phyloP scores from a whole-genome alignment of 2,113 vertebrate genomes.

The Mionectes macconnelli region DNA sequence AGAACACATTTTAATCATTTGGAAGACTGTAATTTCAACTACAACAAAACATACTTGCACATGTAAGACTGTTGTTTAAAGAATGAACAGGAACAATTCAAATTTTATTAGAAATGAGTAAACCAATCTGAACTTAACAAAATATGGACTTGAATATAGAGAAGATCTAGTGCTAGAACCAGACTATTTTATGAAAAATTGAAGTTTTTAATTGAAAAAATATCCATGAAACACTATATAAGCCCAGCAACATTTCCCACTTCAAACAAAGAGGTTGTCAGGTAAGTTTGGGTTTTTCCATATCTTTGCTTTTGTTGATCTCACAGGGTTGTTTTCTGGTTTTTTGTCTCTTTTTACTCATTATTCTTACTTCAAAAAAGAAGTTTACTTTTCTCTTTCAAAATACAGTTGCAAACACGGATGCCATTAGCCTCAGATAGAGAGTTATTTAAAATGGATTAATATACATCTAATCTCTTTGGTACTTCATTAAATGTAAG shows the following conservation, averaged over 20 bases:
- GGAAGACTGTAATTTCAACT: neutral
- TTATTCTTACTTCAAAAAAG: neutral
- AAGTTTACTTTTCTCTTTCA: neutral
- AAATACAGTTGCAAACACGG: neutral
- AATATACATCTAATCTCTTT: neutral
- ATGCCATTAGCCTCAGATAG: neutral
- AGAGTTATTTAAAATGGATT: neutral
- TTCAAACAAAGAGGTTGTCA: neutral
- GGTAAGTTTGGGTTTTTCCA: neutral
- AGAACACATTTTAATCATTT: neutral
- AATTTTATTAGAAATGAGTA: neutral
- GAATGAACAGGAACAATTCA: neutral
- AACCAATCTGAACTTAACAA: neutral
- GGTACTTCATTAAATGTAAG: neutral
- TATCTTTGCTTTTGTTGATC: neutral
- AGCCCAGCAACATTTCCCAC: neutral
- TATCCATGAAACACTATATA: neutral
- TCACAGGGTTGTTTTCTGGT: rapidly evolving
- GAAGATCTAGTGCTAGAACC: neutral
- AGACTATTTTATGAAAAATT: neutral
- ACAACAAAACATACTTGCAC: neutral
- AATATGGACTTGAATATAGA: neutral
- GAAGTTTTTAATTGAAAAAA: neutral
- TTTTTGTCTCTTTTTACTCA: neutral
- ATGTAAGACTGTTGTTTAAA: neutral